Evolutionary conservation across 1,140 invertebrate species (phyloP).

Genomic region (Zaprionus capensis): DNA sequence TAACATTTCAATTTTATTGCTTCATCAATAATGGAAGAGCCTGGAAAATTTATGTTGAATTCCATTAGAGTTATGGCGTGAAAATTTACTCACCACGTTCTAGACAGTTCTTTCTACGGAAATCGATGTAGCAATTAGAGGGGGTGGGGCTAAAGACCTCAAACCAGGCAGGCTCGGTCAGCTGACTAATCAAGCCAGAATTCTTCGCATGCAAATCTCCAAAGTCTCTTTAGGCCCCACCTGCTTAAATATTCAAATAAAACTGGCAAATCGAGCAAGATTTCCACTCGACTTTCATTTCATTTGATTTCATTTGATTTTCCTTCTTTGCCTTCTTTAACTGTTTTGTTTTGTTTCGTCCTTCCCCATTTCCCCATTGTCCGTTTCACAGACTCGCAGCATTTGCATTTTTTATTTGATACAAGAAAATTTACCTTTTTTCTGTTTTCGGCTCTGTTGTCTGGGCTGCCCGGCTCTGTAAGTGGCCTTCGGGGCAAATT

Average conservation of each 20-base stretch:
- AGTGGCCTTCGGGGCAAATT: conserved; percentile 76
- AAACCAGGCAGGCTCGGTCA: background rate
- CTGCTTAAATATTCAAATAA: conserved; percentile 63
- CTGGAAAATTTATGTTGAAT: conserved; percentile 74
- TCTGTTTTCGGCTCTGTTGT: background rate
- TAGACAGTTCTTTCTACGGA: conserved; percentile 23
- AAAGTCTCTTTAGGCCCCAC: conserved; percentile 55
- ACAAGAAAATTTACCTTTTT: conserved; percentile 61
- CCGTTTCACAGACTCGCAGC: conserved; percentile 61
- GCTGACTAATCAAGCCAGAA: conserved; percentile 51
- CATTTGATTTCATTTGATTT: conserved; percentile 42
- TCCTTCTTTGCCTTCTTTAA: conserved; percentile 15
- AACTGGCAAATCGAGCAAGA: conserved; percentile 56
- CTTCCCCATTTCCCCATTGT: conserved; percentile 62
- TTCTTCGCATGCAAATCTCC: conserved; percentile 40
- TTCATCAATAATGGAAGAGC: conserved; percentile 70
- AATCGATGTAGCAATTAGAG: conserved; percentile 57
- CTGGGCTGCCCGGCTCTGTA: conserved; percentile 31
- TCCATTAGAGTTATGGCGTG: conserved; percentile 81
- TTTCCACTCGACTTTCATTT: conserved; percentile 60
- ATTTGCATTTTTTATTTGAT: conserved; percentile 75
- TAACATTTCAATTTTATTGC: conserved; percentile 81
- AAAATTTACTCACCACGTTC: conserved; percentile 47
- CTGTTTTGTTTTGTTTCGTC: conserved; percentile 10
- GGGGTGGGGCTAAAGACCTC: too few species aligned